A percentile compares a stretch with the other conserved stretches of the same genome.
Conservation (phyloP, 2,797 vertebrate genomes). For the Lacerta viridis region DNA sequence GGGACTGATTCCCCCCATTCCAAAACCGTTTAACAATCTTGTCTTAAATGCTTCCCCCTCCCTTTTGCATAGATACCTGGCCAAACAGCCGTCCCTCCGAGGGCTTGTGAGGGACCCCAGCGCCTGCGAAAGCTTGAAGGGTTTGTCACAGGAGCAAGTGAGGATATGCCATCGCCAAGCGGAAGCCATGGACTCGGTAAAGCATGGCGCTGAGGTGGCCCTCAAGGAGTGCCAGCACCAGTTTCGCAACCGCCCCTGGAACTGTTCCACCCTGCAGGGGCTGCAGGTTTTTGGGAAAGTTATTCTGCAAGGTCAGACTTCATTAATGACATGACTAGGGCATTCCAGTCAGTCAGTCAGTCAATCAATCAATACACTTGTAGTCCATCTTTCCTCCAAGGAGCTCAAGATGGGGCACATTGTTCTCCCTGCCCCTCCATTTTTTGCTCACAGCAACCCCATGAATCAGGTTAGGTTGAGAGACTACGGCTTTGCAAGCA, state of each 20-base stretch:
- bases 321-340: accelerated
- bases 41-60: conserved; percentile 8
- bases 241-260: conserved; percentile 84
- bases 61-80: conserved; percentile 78
- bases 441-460: too few species aligned
- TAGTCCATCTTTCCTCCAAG: too few species aligned
- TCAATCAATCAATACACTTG: too few species aligned
- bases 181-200: conserved; percentile 86
- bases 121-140: conserved; percentile 80
- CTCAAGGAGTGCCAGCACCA: conserved; percentile 87
- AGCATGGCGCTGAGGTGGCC: conserved; percentile 83
- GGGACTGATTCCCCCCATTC: background rate
- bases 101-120: conserved; percentile 75
- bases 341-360: too few species aligned
- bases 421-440: too few species aligned
- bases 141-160: conserved; percentile 85
- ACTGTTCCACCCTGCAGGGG: conserved; percentile 85
- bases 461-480: too few species aligned
- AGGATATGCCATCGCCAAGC: conserved; percentile 79
- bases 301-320: conserved; percentile 65
- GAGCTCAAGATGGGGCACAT: too few species aligned
- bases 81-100: conserved; percentile 82
- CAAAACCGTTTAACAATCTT: background rate
- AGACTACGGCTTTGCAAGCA: too few species aligned
- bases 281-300: conserved; percentile 85